Conservation (phyloP, 1,140 invertebrate genomes). For the Bombus soroeensis region DNA sequence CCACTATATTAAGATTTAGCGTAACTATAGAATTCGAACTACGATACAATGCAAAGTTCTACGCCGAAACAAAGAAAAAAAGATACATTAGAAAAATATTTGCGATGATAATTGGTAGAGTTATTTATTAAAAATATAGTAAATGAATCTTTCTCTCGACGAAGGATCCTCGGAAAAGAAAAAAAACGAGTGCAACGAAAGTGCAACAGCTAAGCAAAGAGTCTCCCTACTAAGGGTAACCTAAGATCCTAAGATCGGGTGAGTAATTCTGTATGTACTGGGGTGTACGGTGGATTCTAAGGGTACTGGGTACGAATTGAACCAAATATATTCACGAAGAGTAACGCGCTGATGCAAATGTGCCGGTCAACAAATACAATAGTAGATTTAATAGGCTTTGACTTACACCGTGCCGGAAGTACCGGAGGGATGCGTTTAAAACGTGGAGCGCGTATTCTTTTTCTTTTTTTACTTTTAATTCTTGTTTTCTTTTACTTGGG, state of each 20-base stretch:
- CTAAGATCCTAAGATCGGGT: conserved; percentile 53
- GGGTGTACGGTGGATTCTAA: conserved; percentile 52
- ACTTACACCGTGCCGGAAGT: conserved; percentile 53
- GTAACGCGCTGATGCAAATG: conserved; percentile 33
- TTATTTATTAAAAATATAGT: too few relatives aligned
- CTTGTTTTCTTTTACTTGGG: background rate
- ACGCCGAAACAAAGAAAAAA: background rate
- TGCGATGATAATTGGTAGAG: background rate
- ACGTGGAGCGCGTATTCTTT: conserved; percentile 43
- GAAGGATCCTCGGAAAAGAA: background rate
- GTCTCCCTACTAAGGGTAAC: conserved; percentile 57
- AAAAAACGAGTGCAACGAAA: conserved; percentile 60
- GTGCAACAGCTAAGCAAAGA: conserved; percentile 64
- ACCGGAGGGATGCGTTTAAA: conserved; percentile 24
- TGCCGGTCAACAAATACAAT: conserved; percentile 12
- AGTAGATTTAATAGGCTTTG: background rate
- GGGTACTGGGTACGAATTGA: conserved; percentile 42
- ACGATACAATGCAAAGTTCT: background rate
- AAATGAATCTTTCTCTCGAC: conserved; percentile 8
- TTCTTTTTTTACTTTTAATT: background rate
- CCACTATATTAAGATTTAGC: background rate
- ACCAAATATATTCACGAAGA: conserved; percentile 26
- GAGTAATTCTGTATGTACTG: conserved; percentile 60
- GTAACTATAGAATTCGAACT: background rate
- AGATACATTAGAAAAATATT: background rate